Conservation (phyloP, 35 echinoderm and acorn worm genomes). For the Apostichopus parvimensis region DNA sequence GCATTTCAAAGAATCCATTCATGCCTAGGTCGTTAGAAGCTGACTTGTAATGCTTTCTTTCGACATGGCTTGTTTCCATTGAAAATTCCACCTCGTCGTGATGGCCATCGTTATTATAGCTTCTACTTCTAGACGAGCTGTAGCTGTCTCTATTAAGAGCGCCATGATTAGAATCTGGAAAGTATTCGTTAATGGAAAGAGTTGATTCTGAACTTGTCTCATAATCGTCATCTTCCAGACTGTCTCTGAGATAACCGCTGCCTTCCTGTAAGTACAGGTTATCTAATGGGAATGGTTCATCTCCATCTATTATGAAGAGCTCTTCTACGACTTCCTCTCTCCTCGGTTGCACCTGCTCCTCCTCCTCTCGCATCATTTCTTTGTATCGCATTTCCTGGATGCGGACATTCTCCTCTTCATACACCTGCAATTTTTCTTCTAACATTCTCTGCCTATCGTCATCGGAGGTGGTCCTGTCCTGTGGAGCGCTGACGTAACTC, state of each 20-base stretch:
- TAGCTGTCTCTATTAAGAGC: slow-evolving; percentile 7
- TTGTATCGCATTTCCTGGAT: not conserved
- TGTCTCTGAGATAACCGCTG: not conserved
- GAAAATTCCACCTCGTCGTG: not conserved
- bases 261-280: not conserved
- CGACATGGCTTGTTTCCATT: not conserved
- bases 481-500: not conserved
- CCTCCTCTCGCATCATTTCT: too few species aligned
- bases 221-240: not conserved
- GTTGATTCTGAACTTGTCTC: not conserved
- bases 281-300: not conserved
- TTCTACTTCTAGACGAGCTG: not conserved
- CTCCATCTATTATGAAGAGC: slow-evolving; percentile 23
- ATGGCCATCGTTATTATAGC: not conserved
- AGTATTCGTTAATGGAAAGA: not conserved
- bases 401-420: slow-evolving; percentile 33
- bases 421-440: not conserved
- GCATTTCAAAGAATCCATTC: slow-evolving; percentile 20
- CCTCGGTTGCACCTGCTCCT: not conserved
- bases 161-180: slow-evolving; percentile 27
- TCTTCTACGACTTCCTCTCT: slow-evolving; percentile 14
- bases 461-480: not conserved
- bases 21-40: not conserved
- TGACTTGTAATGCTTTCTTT: not conserved
- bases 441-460: slow-evolving; percentile 9